phyloP scores from a whole-genome alignment of 2,888 invertebrate species.

The Poecilobothrus nobilitatus region DNA sequence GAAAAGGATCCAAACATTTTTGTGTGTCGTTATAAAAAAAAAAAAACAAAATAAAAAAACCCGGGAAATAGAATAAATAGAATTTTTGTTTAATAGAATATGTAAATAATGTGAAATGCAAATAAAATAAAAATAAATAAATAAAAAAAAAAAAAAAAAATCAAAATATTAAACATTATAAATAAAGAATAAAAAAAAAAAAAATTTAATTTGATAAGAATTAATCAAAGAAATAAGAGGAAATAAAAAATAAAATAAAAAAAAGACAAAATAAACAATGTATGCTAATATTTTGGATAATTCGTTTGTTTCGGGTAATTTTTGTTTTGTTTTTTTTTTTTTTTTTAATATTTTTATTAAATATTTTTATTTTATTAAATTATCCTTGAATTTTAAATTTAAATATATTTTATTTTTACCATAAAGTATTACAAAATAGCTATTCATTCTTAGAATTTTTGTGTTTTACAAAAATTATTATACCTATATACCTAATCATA shows the following conservation, averaged over 20 bases:
- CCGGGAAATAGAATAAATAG: background rate
- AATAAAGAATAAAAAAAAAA: background rate
- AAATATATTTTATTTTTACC: too few relatives aligned
- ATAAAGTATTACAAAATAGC: too few relatives aligned
- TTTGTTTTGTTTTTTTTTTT: too few relatives aligned
- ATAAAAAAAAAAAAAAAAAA: background rate
- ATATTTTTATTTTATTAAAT: background rate
- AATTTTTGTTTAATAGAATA: too few relatives aligned
- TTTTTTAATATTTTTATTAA: too few relatives aligned
- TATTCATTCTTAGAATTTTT: too few relatives aligned
- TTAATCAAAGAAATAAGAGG: background rate
- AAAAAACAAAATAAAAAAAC: background rate
- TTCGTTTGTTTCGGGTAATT: background rate
- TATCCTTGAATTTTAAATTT: background rate
- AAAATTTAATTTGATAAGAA: background rate
- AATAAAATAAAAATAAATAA: background rate
- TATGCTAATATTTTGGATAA: slow-evolving; percentile 4
- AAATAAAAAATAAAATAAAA: background rate
- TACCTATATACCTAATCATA: too few relatives aligned
- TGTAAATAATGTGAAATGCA: too few relatives aligned
- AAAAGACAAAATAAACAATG: background rate
- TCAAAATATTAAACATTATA: background rate
- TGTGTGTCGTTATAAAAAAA: background rate
- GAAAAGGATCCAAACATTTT: background rate
- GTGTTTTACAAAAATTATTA: too few relatives aligned